Base-by-base conservation (phyloP, 2,888 invertebrate genomes). In the Meteorus cinctellus region DNA sequence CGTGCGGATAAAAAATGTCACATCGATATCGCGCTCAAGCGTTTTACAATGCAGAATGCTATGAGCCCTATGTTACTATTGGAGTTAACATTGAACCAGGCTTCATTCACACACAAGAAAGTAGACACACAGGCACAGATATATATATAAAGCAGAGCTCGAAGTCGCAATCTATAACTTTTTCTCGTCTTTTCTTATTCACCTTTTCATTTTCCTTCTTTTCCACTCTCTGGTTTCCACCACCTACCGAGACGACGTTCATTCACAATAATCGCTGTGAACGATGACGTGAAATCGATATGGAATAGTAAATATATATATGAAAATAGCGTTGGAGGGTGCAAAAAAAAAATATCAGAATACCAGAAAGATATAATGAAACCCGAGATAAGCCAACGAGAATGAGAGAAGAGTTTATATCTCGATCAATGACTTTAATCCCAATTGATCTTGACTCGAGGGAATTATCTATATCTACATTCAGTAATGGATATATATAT, bases 41-140 rank as follows among this genome's bases (percentile, higher is more conserved):
- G n/a, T 51, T 68, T n/a, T 16, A 68, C 48, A 68, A 68, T 68
- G 68, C 29, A 51, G 24, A 66, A 66, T 66, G 24, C 66, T 24
- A 63, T 63, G 29, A 68, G 51, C 51, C 51, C 31, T 14, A 68
- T 68, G 68, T 68, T 51, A 68, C 68, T 31, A 68, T 51, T 68
- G 68, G 68, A 51, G 51, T 68, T 68, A 68, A 41, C 66, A 41
- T 41, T 66, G 36, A 19, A 41, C 66, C 31, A 62, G 10, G 2
- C 29, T 19, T 4, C 41, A 12, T 41, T 12, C 0, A 41, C 41
- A 41, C 41, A 41, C 8, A 8, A 41, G 8, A 41, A 55, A 16
- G 14, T 29, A 8, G 1, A 31, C 62, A 31, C 31, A 62, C 62
- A 62, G 24, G 24, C n/a, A 29, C 14, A 31, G 2, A 19, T 4